These are phyloP conservation scores for Drosophila nigromelanica DNA, from an alignment of 1,140 invertebrate genomes.

Conservation along the genomic window DNA sequence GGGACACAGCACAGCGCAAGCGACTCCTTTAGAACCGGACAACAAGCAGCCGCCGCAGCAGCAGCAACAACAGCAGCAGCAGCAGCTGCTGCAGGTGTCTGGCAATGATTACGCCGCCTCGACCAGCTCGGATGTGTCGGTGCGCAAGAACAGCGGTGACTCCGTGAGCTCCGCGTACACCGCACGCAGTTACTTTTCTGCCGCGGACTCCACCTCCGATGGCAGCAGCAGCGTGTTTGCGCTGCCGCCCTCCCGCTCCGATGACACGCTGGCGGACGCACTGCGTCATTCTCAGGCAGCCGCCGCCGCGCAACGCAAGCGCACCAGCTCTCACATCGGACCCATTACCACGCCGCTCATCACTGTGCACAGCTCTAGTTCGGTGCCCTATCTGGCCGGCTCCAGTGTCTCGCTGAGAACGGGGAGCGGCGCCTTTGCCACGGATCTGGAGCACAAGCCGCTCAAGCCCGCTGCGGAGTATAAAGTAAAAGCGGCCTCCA, in stretches of 20 bases:
- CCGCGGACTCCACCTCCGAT: constrained; percentile 56
- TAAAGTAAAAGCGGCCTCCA: constrained; percentile 68
- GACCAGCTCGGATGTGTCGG: constrained; percentile 84
- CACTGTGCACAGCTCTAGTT: constrained; percentile 73
- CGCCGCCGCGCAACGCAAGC: constrained; percentile 70
- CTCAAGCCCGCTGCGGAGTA: constrained; percentile 50
- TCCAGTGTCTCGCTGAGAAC: constrained; percentile 70
- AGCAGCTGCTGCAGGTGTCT: constrained; percentile 85
- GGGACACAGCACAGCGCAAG: constrained; percentile 69
- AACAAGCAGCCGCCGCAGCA: constrained; percentile 25
- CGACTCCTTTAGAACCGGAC: constrained; percentile 12
- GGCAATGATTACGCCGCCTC: constrained; percentile 72
- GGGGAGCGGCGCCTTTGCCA: constrained; percentile 60
- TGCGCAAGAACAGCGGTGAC: constrained; percentile 87
- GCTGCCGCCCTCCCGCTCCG: constrained; percentile 90
- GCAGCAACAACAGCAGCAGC: constrained; percentile 56
- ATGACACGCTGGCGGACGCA: constrained; percentile 89
- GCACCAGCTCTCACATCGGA: constrained; percentile 84
- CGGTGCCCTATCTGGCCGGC: constrained; percentile 77
- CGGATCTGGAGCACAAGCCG: constrained; percentile 85
- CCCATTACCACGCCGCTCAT: constrained; percentile 59
- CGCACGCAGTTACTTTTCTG: constrained; percentile 68
- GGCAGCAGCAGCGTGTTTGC: constrained; percentile 81
- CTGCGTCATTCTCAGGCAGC: constrained; percentile 66
- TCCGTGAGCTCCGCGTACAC: constrained; percentile 82